A percentile compares a stretch with the other conserved stretches of the same genome.
phyloP scores from a whole-genome alignment of 92 coral and sea anemone species.

The Phymanthus crucifer region DNA sequence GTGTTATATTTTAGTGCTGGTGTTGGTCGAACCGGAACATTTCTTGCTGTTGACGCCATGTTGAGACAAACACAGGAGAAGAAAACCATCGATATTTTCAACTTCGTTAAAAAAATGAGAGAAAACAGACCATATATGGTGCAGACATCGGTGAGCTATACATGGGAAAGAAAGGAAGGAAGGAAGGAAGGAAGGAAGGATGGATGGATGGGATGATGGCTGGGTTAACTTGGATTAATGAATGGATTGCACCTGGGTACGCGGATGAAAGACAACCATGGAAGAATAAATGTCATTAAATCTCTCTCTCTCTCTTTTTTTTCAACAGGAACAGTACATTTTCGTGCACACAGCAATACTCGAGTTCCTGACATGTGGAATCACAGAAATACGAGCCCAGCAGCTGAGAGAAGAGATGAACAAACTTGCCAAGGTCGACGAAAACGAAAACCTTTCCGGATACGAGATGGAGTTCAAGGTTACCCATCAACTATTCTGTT shows the following conservation, averaged over 20 bases:
- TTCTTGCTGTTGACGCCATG: conserved; percentile 69
- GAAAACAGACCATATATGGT: conserved; percentile 55
- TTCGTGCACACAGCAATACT: conserved; percentile 60
- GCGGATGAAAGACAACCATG: no score
- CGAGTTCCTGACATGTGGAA: conserved; percentile 64
- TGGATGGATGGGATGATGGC: no score
- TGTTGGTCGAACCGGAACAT: conserved; percentile 70
- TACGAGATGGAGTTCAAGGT: conserved; percentile 50
- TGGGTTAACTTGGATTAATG: no score
- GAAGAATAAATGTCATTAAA: neutral
- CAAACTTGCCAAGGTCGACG: conserved; percentile 29
- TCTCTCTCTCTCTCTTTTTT: neutral
- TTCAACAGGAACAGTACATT: conserved; percentile 56
- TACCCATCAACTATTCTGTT: neutral
- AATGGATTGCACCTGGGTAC: no score
- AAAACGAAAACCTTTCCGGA: conserved; percentile 33
- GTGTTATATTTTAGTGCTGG: conserved; percentile 45
- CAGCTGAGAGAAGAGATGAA: conserved; percentile 39
- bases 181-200: no score
- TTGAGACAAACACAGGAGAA: conserved; percentile 41
- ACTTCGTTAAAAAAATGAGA: conserved; percentile 53
- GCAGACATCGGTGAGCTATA: conserved; percentile 57
- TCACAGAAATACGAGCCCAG: conserved; percentile 55
- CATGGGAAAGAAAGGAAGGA: neutral
- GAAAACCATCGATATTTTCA: conserved; percentile 49